Evolutionary conservation across 2,888 invertebrate species (phyloP).

Genomic region (Phaonia tiefii): DNA sequence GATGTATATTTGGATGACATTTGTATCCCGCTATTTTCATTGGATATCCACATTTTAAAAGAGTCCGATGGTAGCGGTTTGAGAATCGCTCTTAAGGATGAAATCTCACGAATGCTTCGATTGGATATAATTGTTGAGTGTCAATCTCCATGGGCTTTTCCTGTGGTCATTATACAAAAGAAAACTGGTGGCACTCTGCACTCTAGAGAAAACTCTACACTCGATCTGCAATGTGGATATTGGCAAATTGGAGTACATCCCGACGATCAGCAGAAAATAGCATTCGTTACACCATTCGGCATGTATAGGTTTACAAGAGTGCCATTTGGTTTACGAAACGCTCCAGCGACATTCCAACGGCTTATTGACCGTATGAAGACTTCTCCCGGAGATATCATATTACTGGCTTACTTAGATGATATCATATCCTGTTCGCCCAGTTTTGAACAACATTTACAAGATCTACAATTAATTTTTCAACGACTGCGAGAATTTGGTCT

Average conservation of each 20-base stretch:
- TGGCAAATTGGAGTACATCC: constrained; percentile 56
- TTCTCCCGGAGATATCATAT: constrained; percentile 72
- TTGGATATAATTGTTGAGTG: too few relatives aligned
- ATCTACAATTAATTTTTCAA: constrained; percentile 50
- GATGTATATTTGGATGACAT: neutral
- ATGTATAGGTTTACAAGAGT: constrained; percentile 63
- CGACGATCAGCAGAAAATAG: constrained; percentile 61
- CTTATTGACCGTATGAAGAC: too few relatives aligned
- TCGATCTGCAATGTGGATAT: constrained; percentile 62
- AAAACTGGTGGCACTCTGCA: too few relatives aligned
- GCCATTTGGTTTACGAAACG: constrained; percentile 65
- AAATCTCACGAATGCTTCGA: too few relatives aligned
- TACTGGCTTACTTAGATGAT: too few relatives aligned
- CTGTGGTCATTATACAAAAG: too few relatives aligned
- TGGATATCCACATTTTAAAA: neutral
- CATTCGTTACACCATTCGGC: too few relatives aligned
- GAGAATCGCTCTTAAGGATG: too few relatives aligned
- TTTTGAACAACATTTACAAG: constrained; percentile 65
- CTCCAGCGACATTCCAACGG: constrained; percentile 63
- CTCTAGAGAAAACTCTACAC: too few relatives aligned
- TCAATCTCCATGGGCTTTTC: too few relatives aligned
- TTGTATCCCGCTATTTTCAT: neutral
- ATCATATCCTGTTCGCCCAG: constrained; percentile 68
- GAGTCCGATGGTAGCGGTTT: too few relatives aligned
- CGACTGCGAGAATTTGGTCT: constrained; percentile 40